Percentiles rank a stretch among this genome's conserved stretches.
Evolutionary conservation across 2,797 vertebrate species (phyloP).

Genomic region (Cyprinodon diabolis): DNA sequence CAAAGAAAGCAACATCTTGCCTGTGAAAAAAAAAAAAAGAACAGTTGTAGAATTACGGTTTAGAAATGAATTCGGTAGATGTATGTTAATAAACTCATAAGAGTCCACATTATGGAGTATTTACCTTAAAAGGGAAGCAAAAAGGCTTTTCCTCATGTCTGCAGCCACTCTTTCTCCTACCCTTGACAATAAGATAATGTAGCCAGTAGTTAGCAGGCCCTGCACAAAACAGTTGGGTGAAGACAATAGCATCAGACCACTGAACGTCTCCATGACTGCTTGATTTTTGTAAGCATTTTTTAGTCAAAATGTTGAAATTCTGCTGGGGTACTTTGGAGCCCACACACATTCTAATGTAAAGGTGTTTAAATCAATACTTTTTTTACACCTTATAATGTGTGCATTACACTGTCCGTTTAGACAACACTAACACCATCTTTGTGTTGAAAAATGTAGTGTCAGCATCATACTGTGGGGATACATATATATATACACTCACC

Average conservation of each 20-base stretch:
- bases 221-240: conserved; percentile 58
- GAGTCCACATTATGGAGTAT: neutral
- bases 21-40: conserved; percentile 66
- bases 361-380: neutral
- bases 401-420: neutral
- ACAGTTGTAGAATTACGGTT: neutral
- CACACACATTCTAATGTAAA: neutral
- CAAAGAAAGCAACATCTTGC: conserved; percentile 95
- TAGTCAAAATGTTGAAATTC: neutral
- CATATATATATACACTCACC: too few species aligned
- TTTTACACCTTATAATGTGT: neutral
- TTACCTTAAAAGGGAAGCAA: conserved; percentile 86
- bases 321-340: neutral
- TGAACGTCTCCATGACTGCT: conserved; percentile 25
- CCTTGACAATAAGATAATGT: conserved; percentile 89
- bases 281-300: conserved; percentile 1
- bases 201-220: conserved; percentile 92
- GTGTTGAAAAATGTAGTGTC: neutral
- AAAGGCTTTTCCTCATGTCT: conserved; percentile 91
- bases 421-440: neutral
- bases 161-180: conserved; percentile 90
- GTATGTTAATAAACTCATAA: neutral
- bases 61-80: neutral
- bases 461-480: too few species aligned
- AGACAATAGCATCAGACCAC: conserved; percentile 7